Conservation (phyloP, 1,140 invertebrate species). For the Trichonephila clavata region DNA sequence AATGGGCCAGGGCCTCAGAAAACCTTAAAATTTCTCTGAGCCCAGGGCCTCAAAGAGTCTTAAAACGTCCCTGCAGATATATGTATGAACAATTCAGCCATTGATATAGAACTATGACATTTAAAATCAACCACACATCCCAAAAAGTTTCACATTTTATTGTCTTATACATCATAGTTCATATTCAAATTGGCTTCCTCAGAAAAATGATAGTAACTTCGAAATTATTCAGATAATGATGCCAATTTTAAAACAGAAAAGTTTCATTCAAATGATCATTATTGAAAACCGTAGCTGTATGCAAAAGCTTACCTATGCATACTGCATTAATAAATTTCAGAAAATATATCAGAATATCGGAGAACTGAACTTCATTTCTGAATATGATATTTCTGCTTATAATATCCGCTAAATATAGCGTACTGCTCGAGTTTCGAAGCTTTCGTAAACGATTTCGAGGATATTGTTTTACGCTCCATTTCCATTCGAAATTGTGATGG, state of each 20-base stretch:
- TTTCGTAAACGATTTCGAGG: background rate
- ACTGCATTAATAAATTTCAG: background rate
- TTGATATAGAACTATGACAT: no score
- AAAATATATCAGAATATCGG: background rate
- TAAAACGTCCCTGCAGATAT: no score
- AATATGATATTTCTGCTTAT: background rate
- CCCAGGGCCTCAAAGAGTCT: no score
- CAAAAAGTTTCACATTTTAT: no score
- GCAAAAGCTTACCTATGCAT: background rate
- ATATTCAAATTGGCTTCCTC: no score
- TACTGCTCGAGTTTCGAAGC: background rate
- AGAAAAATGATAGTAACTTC: no score
- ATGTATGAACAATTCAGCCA: no score
- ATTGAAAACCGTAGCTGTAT: background rate
- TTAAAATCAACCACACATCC: no score
- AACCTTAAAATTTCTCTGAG: no score
- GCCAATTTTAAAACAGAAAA: background rate
- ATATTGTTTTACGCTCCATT: background rate
- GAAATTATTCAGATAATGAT: no score
- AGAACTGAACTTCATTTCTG: background rate
- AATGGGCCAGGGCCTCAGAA: no score
- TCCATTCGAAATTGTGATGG: background rate
- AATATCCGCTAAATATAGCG: background rate
- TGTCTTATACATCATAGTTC: no score
- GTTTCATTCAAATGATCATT: background rate